Evolutionary conservation across 2,113 vertebrate genomes (phyloP), one percentile per base, ranked within the genome.

Genomic region (Macroglossus sobrinus): DNA sequence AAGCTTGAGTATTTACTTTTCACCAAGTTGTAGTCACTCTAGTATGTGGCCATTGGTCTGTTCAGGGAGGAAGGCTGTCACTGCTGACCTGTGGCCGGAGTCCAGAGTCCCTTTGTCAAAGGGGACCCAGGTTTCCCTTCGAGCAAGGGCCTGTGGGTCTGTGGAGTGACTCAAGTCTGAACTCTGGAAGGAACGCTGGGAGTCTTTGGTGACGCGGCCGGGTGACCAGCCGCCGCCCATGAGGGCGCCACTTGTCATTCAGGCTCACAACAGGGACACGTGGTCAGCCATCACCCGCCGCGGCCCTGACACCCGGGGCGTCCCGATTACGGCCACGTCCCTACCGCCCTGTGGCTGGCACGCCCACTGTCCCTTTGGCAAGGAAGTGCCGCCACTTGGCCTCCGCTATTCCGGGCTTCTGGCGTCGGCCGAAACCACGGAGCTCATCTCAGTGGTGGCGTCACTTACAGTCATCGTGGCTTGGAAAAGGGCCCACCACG

Each of bases 321-420:
- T 22, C 47, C 16, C 2, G 59, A 30, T 5, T 19, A 30, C 11
- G 4, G 22, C 24, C 19, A 1, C 0, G n/a, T 28, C 33, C 5
- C 28, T 19, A 0, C 15, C 2, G 84, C 8, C 43, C 26, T 16
- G 26, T 26, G 22, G 45, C 30, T 14, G 35, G 26, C 22, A 13
- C 0, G 6, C 38, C 68, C 53, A 24, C 35, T 40, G 72, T 53
- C 3, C 33, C 45, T 68, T 59, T 47, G 78, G 61, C 33, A n/a
- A 2, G 5, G 15, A 40, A 69, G 15, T 1, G 4, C 40, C n/a
- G 9, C 61, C 4, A 1, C 40, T 13, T 4, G 43, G 74, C 24
- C 40, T 82, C 68, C 14, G 4, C 69, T 22, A 1, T 22, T 12
- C 47, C 30, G 45, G 47, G 47, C 53, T 81, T 8, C 12, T 35